Base-by-base conservation (phyloP, 1,140 invertebrate species). In the Drosophila repleta region DNA sequence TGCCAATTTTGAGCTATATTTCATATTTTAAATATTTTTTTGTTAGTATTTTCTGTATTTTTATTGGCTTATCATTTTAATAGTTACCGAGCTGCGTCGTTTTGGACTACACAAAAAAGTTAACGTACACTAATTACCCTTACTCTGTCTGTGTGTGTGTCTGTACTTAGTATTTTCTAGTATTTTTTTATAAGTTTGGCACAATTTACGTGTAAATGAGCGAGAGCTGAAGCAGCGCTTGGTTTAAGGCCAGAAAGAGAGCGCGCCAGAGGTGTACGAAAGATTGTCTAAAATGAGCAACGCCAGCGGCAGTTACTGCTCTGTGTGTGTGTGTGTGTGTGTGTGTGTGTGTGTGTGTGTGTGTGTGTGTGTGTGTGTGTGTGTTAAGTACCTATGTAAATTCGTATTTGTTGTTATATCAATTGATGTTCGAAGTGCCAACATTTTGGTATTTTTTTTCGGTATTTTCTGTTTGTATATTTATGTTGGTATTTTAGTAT, bases 361-460 rank as follows among this genome's bases (percentile, higher is more conserved):
- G 60, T 80, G 58, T 81, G 37, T 45, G 53, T 60, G 41, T 52
- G 24, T 63, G 41, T 41, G 60, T 66, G 63, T 61, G 53, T 70
- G 60, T 80, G 58, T 81, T 75, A 61, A 62, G 65, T 76, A 72
- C 62, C 83, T 83, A 87, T 79, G 83, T 87, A 87, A 88, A 87
- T 87, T 87, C 81, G 81, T 85, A 75, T 85, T 78, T 43, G n/a
- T 17, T 43, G 15, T 15, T 17, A 15, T 17, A 7, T 43, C 26
- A 8, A 15, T 17, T 15, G 3, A 41, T 15, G 11, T 5, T 5
- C 13, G n/a, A 39, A 39, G 2, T 1, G 11, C 1, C 37, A n/a
- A n/a, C 37, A 41, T 41, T 43, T 43, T 58, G 24, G 43, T 35
- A n/a, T 62, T 52, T 61, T 53, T 45, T 45, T 32, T 21, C n/a